A percentile compares a stretch with the other conserved stretches of the same genome.
phyloP scores from a whole-genome alignment of 2,888 invertebrate species.

The Heliconius erato region DNA sequence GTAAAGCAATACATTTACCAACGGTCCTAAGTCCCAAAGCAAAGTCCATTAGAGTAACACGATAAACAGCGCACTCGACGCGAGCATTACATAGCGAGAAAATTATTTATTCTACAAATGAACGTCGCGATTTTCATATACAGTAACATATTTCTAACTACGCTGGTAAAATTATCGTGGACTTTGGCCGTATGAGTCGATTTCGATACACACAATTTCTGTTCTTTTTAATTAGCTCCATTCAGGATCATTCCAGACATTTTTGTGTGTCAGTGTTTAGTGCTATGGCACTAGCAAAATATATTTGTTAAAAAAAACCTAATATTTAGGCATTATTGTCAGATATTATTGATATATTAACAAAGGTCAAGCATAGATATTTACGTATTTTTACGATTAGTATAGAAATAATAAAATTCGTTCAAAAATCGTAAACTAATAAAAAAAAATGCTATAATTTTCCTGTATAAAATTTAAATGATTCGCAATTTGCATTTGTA shows the following conservation, averaged over 20 bases:
- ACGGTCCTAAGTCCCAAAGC: background rate
- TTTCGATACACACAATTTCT: background rate
- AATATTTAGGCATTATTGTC: background rate
- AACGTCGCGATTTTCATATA: background rate
- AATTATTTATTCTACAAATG: background rate
- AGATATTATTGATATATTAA: background rate
- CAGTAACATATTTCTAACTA: background rate
- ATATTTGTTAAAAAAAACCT: background rate
- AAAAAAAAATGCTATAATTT: background rate
- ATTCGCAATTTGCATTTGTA: background rate
- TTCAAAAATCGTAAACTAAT: background rate
- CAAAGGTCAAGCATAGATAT: background rate
- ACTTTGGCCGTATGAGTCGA: constrained; percentile 9
- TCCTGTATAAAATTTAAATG: background rate
- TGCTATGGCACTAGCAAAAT: background rate
- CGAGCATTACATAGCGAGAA: constrained; percentile 1
- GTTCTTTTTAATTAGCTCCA: background rate
- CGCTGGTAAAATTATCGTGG: background rate
- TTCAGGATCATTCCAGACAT: background rate
- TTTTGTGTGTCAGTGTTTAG: background rate
- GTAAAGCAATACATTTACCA: background rate
- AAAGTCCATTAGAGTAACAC: constrained; percentile 5
- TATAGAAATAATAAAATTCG: background rate
- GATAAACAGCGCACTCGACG: background rate
- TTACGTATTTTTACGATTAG: background rate